Conservation (phyloP, 2,113 vertebrate genomes). For the Crotalus viridis region DNA sequence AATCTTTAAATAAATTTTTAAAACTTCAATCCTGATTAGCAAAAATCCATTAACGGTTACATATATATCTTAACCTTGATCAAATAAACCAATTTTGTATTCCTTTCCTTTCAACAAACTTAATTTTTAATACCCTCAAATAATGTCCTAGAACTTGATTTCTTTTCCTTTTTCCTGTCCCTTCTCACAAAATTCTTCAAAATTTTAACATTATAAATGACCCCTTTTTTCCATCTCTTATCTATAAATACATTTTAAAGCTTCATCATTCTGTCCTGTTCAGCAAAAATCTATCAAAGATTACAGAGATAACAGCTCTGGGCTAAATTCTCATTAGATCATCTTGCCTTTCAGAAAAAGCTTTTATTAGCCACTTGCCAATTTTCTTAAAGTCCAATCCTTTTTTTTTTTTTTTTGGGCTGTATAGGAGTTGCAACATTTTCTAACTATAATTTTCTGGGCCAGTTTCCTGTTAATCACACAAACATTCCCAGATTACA, state of each 20-base stretch:
- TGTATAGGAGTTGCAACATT: background rate
- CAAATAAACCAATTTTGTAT: background rate
- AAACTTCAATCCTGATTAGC: background rate
- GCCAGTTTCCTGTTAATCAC: background rate
- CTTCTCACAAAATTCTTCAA: background rate
- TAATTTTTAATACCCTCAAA: background rate
- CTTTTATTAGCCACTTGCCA: conserved; percentile 4
- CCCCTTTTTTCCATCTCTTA: background rate
- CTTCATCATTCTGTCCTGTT: background rate
- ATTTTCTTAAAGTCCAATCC: background rate
- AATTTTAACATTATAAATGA: background rate
- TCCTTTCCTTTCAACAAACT: background rate
- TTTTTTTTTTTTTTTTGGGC: background rate
- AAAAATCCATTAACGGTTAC: background rate
- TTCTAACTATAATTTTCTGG: background rate
- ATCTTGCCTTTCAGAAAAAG: background rate
- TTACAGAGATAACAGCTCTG: background rate
- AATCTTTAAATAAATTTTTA: background rate
- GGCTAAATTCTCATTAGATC: background rate
- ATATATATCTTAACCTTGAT: background rate
- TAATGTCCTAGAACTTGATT: background rate
- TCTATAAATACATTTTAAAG: background rate
- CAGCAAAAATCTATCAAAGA: background rate
- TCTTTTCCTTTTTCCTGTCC: background rate
- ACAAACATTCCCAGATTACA: background rate